Conservation (phyloP, 2,888 invertebrate species). For the Eremobia ochroleuca region DNA sequence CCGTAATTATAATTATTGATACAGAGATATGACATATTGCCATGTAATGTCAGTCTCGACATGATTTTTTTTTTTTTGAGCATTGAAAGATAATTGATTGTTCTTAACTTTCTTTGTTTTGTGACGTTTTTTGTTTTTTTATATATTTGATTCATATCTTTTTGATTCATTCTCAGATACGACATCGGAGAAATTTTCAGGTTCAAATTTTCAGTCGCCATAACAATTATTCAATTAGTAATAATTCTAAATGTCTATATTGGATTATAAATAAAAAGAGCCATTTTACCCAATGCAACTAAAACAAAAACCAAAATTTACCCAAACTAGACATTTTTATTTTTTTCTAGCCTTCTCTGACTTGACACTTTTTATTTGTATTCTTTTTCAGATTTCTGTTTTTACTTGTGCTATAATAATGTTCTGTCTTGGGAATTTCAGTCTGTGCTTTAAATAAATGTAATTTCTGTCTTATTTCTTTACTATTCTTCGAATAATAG, state of each 20-base stretch:
- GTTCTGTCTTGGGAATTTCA: not conserved
- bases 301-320: not conserved
- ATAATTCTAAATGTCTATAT: not conserved
- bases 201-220: not conserved
- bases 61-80: not conserved
- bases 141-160: not conserved
- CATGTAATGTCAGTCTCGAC: constrained; percentile 23
- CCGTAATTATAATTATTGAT: constrained; percentile 45
- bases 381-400: not conserved
- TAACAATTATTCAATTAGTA: not conserved
- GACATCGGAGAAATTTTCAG: not conserved
- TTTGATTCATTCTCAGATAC: not conserved
- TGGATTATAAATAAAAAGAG: not conserved
- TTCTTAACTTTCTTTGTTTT: constrained; percentile 19
- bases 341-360: not conserved
- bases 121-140: not conserved
- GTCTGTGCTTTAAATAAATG: not conserved
- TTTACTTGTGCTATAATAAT: not conserved
- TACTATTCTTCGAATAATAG: not conserved
- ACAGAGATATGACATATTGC: constrained; percentile 24
- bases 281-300: not conserved
- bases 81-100: constrained; percentile 3
- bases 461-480: not conserved
- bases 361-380: not conserved
- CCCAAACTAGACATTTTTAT: not conserved